Percentiles rank a stretch among this genome's conserved stretches.
phyloP scores from a whole-genome alignment of 2,888 invertebrate species.

The Tiliacea aurago region DNA sequence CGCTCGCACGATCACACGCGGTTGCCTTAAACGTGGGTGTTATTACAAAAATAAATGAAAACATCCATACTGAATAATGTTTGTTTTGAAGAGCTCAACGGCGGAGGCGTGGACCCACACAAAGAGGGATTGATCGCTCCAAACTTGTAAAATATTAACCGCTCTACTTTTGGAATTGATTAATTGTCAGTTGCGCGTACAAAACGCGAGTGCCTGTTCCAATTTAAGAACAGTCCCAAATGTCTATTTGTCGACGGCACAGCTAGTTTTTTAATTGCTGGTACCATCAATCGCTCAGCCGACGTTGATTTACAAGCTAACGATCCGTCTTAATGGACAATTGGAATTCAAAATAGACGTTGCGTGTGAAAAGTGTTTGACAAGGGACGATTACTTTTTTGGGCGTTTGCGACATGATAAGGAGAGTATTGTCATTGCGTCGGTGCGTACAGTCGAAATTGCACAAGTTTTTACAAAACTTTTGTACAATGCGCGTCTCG shows the following conservation, averaged over 20 bases:
- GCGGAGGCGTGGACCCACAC: constrained; percentile 86
- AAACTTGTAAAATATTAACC: constrained; percentile 84
- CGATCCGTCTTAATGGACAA: constrained; percentile 69
- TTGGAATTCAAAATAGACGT: constrained; percentile 70
- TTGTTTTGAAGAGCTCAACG: constrained; percentile 87
- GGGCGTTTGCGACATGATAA: constrained; percentile 58
- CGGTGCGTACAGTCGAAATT: constrained; percentile 85
- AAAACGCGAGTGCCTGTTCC: constrained; percentile 76
- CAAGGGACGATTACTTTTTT: constrained; percentile 70
- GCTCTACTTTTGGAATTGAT: constrained; percentile 87
- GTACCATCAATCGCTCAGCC: constrained; percentile 76
- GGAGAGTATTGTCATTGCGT: constrained; percentile 66
- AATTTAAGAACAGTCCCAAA: constrained; percentile 80
- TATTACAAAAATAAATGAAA: constrained; percentile 88
- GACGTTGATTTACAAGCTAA: constrained; percentile 76
- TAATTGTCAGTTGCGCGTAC: constrained; percentile 84
- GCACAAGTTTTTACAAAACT: constrained; percentile 88
- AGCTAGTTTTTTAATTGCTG: constrained; percentile 81
- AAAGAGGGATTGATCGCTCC: constrained; percentile 85
- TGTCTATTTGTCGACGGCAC: constrained; percentile 79
- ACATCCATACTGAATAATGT: constrained; percentile 86
- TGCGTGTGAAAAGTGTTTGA: constrained; percentile 72
- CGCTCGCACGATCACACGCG: constrained; percentile 80
- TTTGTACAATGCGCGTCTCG: constrained; percentile 85
- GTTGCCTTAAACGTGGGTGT: constrained; percentile 80